A percentile compares a stretch with the other conserved stretches of the same genome.
These are phyloP conservation scores for Aleiodes sp. DNA, from an alignment of 1,140 invertebrate genomes.

Conservation along the genomic window DNA sequence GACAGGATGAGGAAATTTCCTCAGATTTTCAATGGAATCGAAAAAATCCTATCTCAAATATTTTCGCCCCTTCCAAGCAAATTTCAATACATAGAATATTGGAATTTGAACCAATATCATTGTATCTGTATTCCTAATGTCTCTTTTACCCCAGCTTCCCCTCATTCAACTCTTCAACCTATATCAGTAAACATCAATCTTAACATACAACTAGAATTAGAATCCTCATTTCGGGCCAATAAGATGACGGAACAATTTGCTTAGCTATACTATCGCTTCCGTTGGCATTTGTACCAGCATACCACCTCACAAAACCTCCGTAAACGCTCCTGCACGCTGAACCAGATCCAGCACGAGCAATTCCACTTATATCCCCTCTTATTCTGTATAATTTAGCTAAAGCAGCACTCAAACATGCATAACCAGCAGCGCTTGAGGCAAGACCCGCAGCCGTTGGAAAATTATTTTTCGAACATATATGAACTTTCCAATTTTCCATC, in stretches of 20 bases:
- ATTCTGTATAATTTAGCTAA: slow-evolving; percentile 82
- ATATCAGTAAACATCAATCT: no score
- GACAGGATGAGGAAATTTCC: no score
- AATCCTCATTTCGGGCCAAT: slow-evolving; percentile 93
- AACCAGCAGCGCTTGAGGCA: slow-evolving; percentile 97
- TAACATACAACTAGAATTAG: slow-evolving; percentile 85
- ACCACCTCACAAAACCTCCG: slow-evolving; percentile 94
- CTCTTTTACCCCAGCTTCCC: no score
- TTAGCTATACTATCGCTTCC: slow-evolving; percentile 87
- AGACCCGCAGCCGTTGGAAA: slow-evolving; percentile 98
- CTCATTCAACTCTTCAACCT: no score
- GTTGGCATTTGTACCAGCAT: slow-evolving; percentile 73
- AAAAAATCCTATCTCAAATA: no score
- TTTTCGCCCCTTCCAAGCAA: no score
- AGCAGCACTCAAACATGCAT: slow-evolving; percentile 85
- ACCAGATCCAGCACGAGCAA: slow-evolving; percentile 91
- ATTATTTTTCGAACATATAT: slow-evolving; percentile 95
- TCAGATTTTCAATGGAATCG: no score
- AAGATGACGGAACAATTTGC: slow-evolving; percentile 75
- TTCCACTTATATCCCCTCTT: slow-evolving; percentile 81
- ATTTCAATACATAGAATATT: no score
- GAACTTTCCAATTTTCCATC: slow-evolving; percentile 77
- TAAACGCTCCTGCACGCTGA: slow-evolving; percentile 95
- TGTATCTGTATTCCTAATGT: no score
- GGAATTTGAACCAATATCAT: no score